These are phyloP conservation scores for Oryzias sinensis DNA, from an alignment of 2,797 vertebrate genomes.

Conservation along the genomic window DNA sequence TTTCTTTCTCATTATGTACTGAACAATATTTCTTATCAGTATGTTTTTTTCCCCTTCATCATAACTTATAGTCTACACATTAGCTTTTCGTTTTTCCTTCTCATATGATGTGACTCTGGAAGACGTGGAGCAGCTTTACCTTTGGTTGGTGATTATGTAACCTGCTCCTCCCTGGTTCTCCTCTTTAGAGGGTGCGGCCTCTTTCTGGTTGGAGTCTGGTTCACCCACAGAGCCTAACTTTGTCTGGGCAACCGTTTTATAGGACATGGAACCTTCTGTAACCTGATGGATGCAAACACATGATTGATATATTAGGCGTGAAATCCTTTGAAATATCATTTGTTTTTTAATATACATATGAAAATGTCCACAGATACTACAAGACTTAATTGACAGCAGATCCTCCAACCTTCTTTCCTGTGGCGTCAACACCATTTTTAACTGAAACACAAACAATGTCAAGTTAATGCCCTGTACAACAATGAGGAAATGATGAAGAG, in stretches of 20 bases:
- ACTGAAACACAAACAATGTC: constrained; percentile 41
- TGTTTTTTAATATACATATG: not conserved
- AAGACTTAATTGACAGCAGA: not conserved
- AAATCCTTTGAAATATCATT: not conserved
- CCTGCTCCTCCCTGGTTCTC: constrained; percentile 13
- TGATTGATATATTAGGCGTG: no score
- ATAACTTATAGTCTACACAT: no score
- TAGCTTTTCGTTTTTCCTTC: no score
- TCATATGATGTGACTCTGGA: no score
- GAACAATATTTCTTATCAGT: no score
- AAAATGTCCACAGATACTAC: not conserved
- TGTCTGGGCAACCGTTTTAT: constrained; percentile 12
- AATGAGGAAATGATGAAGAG: no score
- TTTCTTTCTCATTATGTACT: no score
- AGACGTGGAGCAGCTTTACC: constrained; percentile 66
- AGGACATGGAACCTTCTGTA: constrained; percentile 65
- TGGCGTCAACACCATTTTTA: constrained; percentile 31
- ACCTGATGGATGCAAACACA: constrained; percentile 38
- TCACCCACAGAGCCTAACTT: constrained; percentile 12
- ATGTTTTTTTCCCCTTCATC: no score
- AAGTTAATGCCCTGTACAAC: not conserved
- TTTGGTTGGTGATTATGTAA: constrained; percentile 88
- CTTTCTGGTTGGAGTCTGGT: constrained; percentile 11
- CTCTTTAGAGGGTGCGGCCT: not conserved
- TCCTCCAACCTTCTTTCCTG: constrained; percentile 63